Evolutionary conservation across 2,797 vertebrate genomes (phyloP), one percentile per base, ranked within the genome.

Genomic region (Diplodus puntazzo): DNA sequence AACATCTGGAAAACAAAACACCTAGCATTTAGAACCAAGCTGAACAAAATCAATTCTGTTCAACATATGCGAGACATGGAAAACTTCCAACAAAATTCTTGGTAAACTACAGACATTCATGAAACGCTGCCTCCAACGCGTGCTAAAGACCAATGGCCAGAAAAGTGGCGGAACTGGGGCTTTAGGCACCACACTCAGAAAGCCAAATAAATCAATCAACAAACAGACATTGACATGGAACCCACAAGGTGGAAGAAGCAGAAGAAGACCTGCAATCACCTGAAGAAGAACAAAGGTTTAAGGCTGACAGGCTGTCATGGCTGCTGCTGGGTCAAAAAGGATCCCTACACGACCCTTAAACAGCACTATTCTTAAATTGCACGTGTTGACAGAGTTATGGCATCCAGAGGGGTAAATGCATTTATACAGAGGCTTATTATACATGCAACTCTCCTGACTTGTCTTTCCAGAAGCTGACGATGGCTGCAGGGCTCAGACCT

Each of bases 321-420:
- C 7, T 14, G 42, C 67, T 46, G 46, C 18, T 58, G 25, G 39
- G 11, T 39, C 39, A 39, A 39, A 39, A 39, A 39, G 10, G 10
- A 39, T 59, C 65, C 69, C 49, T 11, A 46, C 46, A 52, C 49
- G 45, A 69, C 59, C 57, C 39, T 73, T n/a, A 50, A 71, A 74
- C 25, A 30, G 20, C 11, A 0, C 23, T 2, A n/a, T 25, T 20
- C 54, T 69, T 66, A 64, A 48, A 72, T 59, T 17, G 20, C 27
- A 7, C 43, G n/a, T 27, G 4, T 23, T 73, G 60, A 58, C 62
- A 58, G 20, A 58, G 21, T 69, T 79, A 74, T 65, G 66, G 46
- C 53, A 13, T 69, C 69, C 71, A 72, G 27, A 66, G 59, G 65
- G 57, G 49, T 61, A 50, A 43, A 83, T 85, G 73, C 69, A 75